Percentiles rank a stretch among this genome's conserved stretches.
phyloP scores from a whole-genome alignment of 2,888 invertebrate species.

The Synergus japonicus region DNA sequence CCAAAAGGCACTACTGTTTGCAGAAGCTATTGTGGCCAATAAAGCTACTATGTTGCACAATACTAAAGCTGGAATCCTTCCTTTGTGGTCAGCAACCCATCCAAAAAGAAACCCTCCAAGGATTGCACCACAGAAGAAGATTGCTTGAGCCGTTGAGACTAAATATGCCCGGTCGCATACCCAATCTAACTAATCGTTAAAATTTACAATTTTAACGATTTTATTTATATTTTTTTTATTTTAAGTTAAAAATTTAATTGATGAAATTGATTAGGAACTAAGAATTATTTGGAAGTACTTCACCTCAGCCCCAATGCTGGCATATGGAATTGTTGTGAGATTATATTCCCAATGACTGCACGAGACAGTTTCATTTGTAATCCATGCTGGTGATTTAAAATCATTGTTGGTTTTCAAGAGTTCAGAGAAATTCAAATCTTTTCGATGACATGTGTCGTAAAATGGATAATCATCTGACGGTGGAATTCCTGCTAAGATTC shows the following conservation, averaged over 20 bases:
- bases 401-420: slow-evolving; percentile 60
- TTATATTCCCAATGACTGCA: slow-evolving; percentile 80
- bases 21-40: slow-evolving; percentile 77
- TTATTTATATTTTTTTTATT: no score
- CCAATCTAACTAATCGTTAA: slow-evolving; percentile 78
- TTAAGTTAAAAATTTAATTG: not conserved
- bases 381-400: slow-evolving; percentile 44
- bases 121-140: slow-evolving; percentile 80
- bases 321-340: slow-evolving; percentile 78
- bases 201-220: no score
- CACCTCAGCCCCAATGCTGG: slow-evolving; percentile 80
- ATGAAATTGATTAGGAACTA: not conserved
- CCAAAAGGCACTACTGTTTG: slow-evolving; percentile 76
- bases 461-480: slow-evolving; percentile 65
- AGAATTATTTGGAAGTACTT: slow-evolving; percentile 55
- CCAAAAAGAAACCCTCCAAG: slow-evolving; percentile 79
- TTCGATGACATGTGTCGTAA: slow-evolving; percentile 76
- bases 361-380: slow-evolving; percentile 60
- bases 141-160: slow-evolving; percentile 78
- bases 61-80: slow-evolving; percentile 78
- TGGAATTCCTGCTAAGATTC: slow-evolving; percentile 74
- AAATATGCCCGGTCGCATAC: slow-evolving; percentile 79
- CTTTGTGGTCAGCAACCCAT: slow-evolving; percentile 79
- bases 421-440: slow-evolving; percentile 75
- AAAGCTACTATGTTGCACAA: slow-evolving; percentile 76